Evolutionary conservation across 2,888 invertebrate genomes (phyloP).

Genomic region (Listrodromus nycthemerus): DNA sequence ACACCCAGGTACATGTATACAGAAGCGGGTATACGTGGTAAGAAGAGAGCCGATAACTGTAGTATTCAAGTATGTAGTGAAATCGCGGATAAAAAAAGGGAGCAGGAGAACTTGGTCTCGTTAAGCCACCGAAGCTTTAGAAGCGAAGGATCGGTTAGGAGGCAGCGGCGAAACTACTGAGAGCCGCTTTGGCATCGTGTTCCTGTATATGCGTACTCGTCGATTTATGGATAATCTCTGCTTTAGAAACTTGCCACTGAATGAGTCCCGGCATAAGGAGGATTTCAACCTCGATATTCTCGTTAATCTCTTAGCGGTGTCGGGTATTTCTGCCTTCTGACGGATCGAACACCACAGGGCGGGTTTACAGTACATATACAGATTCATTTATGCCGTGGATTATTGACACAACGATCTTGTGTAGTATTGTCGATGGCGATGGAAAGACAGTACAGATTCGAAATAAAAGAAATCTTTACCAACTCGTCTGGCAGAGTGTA

Average conservation of each 20-base stretch:
- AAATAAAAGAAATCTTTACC: not conserved
- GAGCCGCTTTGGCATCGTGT: constrained; percentile 20
- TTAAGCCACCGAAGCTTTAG: constrained; percentile 49
- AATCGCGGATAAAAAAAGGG: constrained; percentile 52
- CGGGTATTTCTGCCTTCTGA: constrained; percentile 9
- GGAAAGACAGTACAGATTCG: not conserved
- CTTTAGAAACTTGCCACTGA: constrained; percentile 62
- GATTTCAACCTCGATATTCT: constrained; percentile 26
- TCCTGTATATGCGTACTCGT: constrained; percentile 16
- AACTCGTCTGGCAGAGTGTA: not conserved
- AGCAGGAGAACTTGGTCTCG: constrained; percentile 49
- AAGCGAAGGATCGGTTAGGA: constrained; percentile 18
- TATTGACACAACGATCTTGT: not conserved
- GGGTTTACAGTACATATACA: constrained; percentile 4
- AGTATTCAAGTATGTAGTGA: constrained; percentile 52
- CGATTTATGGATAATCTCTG: constrained; percentile 59
- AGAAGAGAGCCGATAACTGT: not conserved
- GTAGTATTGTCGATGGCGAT: not conserved
- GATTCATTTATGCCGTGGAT: constrained; percentile 8
- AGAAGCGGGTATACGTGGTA: not conserved
- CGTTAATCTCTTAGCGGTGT: constrained; percentile 27
- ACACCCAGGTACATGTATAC: not conserved
- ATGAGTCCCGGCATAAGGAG: constrained; percentile 38
- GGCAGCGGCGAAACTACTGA: constrained; percentile 6
- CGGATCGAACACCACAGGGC: constrained; percentile 33